Percentiles rank a stretch among this genome's conserved stretches.
These are phyloP conservation scores for Tortricodes alternella DNA, from an alignment of 2,888 invertebrate species.

Conservation along the genomic window DNA sequence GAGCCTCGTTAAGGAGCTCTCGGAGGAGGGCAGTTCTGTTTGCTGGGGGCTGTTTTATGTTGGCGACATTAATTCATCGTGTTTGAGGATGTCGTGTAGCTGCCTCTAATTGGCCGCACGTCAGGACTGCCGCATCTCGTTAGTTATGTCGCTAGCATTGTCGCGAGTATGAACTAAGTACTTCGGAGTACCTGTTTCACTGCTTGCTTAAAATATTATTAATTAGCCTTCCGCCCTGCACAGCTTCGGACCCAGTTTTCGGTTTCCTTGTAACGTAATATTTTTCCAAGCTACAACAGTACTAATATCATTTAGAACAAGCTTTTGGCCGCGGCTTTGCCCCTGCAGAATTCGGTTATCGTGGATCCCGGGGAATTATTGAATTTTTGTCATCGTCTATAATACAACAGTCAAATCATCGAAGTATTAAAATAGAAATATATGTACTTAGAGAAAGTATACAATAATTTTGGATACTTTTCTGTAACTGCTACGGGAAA, in stretches of 20 bases:
- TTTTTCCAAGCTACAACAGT: neutral
- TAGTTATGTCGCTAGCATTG: slow-evolving; percentile 18
- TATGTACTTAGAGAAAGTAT: no score
- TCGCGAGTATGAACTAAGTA: neutral
- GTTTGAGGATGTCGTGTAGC: slow-evolving; percentile 25
- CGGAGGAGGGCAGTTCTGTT: slow-evolving; percentile 16
- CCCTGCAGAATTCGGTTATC: no score
- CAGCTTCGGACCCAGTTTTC: neutral
- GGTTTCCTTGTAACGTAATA: neutral
- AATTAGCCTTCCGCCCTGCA: neutral
- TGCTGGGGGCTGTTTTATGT: slow-evolving; percentile 23
- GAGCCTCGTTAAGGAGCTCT: slow-evolving; percentile 19
- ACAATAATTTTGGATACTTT: no score
- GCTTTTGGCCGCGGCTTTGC: no score
- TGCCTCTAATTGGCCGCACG: slow-evolving; percentile 26
- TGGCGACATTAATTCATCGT: slow-evolving; percentile 20
- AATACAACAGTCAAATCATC: no score
- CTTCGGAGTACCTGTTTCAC: neutral
- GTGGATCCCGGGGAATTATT: no score
- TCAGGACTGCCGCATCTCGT: slow-evolving; percentile 21
- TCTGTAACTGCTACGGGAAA: no score
- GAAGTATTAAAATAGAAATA: no score
- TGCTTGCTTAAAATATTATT: slow-evolving; percentile 10
- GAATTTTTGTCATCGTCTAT: no score
- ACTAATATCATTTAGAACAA: no score